Evolutionary conservation across 2,888 invertebrate genomes (phyloP).

Genomic region (Thymelicus sylvestris): DNA sequence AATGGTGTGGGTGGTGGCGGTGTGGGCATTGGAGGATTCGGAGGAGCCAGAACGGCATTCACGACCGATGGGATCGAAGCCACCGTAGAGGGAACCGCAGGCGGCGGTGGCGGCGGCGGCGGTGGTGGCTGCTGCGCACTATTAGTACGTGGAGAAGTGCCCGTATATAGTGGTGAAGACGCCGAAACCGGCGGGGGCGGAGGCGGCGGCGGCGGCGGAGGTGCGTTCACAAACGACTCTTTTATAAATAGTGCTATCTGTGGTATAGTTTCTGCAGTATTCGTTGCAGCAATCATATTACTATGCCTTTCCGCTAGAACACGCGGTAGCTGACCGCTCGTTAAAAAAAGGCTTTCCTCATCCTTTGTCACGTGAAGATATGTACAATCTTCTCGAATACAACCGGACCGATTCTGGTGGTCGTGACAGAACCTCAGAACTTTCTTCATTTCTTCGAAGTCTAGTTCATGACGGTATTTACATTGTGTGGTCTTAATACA

Average conservation of each 20-base stretch:
- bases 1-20: not conserved
- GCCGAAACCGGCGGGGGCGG: slow-evolving; percentile 44
- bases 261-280: slow-evolving; percentile 48
- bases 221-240: slow-evolving; percentile 44
- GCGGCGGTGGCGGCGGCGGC: slow-evolving; percentile 41
- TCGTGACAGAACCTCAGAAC: slow-evolving; percentile 73
- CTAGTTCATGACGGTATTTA: slow-evolving; percentile 63
- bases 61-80: slow-evolving; percentile 35
- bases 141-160: slow-evolving; percentile 50
- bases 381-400: slow-evolving; percentile 63
- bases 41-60: not conserved
- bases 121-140: slow-evolving; percentile 48
- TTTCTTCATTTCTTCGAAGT: slow-evolving; percentile 65
- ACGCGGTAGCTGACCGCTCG: slow-evolving; percentile 61
- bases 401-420: slow-evolving; percentile 68
- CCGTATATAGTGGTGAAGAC: slow-evolving; percentile 41
- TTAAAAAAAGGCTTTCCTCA: slow-evolving; percentile 63
- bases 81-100: slow-evolving; percentile 39
- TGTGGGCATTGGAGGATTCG: not conserved
- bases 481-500: slow-evolving; percentile 65
- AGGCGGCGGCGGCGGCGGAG: slow-evolving; percentile 55
- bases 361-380: slow-evolving; percentile 68
- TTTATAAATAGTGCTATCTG: slow-evolving; percentile 51
- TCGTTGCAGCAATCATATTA: slow-evolving; percentile 49
- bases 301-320: slow-evolving; percentile 64